A percentile compares a stretch with the other conserved stretches of the same genome.
Evolutionary conservation across 2,113 vertebrate species (phyloP).

Genomic region (Mormyrus iriodes): DNA sequence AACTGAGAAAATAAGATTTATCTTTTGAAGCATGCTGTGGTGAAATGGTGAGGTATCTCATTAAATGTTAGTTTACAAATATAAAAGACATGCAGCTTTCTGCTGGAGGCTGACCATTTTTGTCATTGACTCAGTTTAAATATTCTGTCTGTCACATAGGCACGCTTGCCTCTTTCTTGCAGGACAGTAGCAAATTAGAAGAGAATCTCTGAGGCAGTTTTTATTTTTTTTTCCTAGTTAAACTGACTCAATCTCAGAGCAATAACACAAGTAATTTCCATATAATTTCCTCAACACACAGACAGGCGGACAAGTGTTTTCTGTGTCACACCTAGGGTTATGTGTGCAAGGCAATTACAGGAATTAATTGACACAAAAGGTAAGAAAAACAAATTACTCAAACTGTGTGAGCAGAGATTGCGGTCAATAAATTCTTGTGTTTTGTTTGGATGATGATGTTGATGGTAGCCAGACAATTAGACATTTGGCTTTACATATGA

Average conservation of each 20-base stretch:
- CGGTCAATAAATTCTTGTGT: not conserved
- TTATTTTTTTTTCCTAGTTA: slow-evolving; percentile 8
- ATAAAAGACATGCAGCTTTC: not conserved
- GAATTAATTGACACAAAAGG: slow-evolving; percentile 1
- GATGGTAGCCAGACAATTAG: not conserved
- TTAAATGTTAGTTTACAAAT: not conserved
- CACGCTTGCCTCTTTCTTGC: slow-evolving; percentile 5
- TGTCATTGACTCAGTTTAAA: slow-evolving; percentile 13
- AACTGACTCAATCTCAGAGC: slow-evolving; percentile 23
- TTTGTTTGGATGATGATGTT: not conserved
- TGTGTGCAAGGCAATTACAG: not conserved
- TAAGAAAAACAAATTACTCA: slow-evolving; percentile 1
- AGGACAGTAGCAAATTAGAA: slow-evolving; percentile 18
- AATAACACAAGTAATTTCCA: slow-evolving; percentile 25
- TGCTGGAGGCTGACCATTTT: not conserved
- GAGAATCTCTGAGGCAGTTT: slow-evolving; percentile 5
- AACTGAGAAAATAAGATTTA: not conserved
- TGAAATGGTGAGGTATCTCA: not conserved
- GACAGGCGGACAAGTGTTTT: not conserved
- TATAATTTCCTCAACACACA: slow-evolving; percentile 14
- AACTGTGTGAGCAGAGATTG: not conserved
- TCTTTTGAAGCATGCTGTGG: not conserved
- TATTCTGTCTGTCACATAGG: not conserved
- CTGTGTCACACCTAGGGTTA: not conserved
- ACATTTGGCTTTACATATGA: not conserved